Base-by-base conservation (phyloP, 2,113 vertebrate species). In the Ia io region DNA sequence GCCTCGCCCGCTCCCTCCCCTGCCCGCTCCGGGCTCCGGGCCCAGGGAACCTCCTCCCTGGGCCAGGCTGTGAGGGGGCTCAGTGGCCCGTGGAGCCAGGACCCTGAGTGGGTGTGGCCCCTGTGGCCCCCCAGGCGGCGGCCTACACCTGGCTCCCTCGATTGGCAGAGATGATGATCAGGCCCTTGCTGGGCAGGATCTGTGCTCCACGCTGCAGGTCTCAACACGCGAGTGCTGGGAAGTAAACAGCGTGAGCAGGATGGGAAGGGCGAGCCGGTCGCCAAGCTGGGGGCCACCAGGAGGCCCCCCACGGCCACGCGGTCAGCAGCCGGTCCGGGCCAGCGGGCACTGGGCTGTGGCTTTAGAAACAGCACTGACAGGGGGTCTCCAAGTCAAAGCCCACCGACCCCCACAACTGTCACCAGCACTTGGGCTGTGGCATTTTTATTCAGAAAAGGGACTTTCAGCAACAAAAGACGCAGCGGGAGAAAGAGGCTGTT, bases 121-220 rank as follows among this genome's bases (percentile, higher is more conserved):
- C 65, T 2, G 20, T 10, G 32, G 51, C 79, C 91, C 49, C 49
- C 32, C 2, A 0, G 32, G 78, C 16, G 16, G 3, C 56, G 0
- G 17, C 91, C 94, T 80, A 93, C 89, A 30, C 84, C 80, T 65
- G 47, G 56, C 30, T 37, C 79, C 79, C 35, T 32, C 5, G 32
- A 73, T 85, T 18, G 28, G 42, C 69, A 9, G 28, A 90, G 90
- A 96, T 95, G 77, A 44, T 35, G 53, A 95, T 90, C 90, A 67
- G 86, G 65, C 32, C 67, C 71, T 90, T 2, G 0, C 74, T 79
- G 7, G 0, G 6, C 3, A 37, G 51, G 69, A 13, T 28, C n/a
- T 23, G 2, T 20, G 4, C 9, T 71, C 67, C 53, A 1, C 0
- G 6, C 44, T 93, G 90, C 95, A 96, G 94, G 97, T 97, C 95